Evolutionary conservation across 2,797 vertebrate genomes (phyloP).

Genomic region (Malacoctenus gilli): DNA sequence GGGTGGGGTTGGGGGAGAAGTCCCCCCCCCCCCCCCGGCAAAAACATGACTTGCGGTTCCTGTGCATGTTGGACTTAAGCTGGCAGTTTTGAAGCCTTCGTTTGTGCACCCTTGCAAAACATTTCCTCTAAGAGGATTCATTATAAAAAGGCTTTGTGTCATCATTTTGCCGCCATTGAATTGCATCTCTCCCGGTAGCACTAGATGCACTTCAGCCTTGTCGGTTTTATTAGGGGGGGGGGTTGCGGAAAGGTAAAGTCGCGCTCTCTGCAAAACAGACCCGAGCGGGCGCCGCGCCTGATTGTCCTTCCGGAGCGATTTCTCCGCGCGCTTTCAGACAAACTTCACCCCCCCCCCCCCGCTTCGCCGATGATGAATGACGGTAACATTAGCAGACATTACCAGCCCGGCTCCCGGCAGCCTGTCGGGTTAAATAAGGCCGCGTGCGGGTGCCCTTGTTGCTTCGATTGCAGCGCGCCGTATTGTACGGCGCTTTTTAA

Average conservation of each 20-base stretch:
- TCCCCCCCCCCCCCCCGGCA: no score
- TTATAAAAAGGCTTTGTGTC: conserved; percentile 1
- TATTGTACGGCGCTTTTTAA: conserved; percentile 14
- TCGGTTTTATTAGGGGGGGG: conserved; percentile 5
- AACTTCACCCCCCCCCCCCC: no score
- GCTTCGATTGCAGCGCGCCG: conserved; percentile 17
- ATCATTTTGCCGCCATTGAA: conserved; percentile 2
- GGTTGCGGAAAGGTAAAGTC: conserved; percentile 6
- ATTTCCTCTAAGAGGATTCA: conserved; percentile 4
- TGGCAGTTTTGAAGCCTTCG: background rate
- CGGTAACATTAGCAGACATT: conserved; percentile 30
- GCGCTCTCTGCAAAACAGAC: background rate
- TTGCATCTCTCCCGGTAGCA: background rate
- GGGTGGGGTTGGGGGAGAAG: background rate
- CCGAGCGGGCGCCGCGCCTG: background rate
- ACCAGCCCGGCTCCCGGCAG: conserved; percentile 17
- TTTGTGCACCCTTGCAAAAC: background rate
- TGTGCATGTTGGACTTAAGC: background rate
- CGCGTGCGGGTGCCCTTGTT: conserved; percentile 18
- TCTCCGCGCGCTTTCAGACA: conserved; percentile 6
- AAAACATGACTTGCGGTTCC: background rate
- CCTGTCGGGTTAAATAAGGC: conserved; percentile 31
- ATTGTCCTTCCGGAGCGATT: conserved; percentile 11
- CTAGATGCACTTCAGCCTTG: conserved; percentile 6
- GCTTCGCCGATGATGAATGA: conserved; percentile 25